Evolutionary conservation across 2,113 vertebrate genomes (phyloP).

Genomic region (Triplophysa rosa): DNA sequence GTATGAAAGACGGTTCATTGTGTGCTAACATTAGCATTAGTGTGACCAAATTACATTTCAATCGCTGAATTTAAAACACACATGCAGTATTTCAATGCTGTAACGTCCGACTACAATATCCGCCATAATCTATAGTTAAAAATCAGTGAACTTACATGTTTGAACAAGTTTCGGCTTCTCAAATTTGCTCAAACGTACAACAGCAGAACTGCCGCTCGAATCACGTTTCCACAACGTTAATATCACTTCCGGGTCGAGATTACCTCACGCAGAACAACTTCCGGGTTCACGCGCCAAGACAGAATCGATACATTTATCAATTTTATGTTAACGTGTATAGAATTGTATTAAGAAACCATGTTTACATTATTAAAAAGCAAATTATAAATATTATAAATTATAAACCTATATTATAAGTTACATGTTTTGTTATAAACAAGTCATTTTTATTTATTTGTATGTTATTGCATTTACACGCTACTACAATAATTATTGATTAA

Average conservation of each 20-base stretch:
- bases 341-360: too few species aligned
- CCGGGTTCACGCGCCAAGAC: neutral
- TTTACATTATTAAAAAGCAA: too few species aligned
- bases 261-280: neutral
- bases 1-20: neutral
- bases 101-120: neutral
- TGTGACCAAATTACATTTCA: neutral
- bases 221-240: slow-evolving; percentile 32
- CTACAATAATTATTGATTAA: too few species aligned
- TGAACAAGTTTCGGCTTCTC: neutral
- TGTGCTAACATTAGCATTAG: slow-evolving; percentile 21
- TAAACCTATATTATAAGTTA: too few species aligned
- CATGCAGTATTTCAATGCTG: neutral
- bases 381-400: too few species aligned
- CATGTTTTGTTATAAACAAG: too few species aligned
- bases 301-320: too few species aligned
- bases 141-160: slow-evolving; percentile 17
- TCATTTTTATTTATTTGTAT: too few species aligned
- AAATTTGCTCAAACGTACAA: neutral
- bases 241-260: slow-evolving; percentile 1
- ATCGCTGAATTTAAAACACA: neutral
- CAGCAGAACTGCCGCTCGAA: neutral
- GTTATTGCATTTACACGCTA: too few species aligned
- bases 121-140: neutral
- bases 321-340: too few species aligned